phyloP scores from a whole-genome alignment of 2,113 vertebrate genomes.

The Rhodinocichla rosea region DNA sequence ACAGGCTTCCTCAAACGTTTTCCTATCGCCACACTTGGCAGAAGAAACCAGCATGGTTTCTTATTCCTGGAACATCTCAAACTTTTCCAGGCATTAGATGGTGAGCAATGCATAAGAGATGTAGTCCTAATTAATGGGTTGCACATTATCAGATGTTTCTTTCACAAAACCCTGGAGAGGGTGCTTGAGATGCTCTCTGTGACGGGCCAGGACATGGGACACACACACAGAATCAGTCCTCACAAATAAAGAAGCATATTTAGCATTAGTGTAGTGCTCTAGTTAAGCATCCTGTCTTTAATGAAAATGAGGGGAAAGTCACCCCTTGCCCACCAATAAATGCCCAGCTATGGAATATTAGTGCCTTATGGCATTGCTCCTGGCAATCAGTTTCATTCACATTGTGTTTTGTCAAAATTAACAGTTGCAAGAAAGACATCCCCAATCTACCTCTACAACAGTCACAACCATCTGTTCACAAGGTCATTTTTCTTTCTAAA shows the following conservation, averaged over 20 bases:
- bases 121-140: background rate
- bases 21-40: background rate
- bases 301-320: background rate
- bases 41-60: background rate
- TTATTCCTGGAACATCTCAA: background rate
- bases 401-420: background rate
- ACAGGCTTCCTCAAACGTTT: background rate
- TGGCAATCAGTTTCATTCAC: background rate
- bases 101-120: background rate
- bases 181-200: background rate
- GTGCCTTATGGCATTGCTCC: background rate
- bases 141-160: background rate
- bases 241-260: background rate
- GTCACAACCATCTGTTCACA: background rate
- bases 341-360: background rate
- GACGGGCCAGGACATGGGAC: rapidly evolving
- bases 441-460: background rate
- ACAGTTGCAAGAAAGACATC: background rate
- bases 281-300: background rate
- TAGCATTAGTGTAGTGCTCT: background rate
- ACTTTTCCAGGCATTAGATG: background rate
- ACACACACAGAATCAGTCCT: background rate
- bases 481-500: background rate
- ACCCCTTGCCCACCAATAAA: background rate
- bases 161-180: background rate